These are phyloP conservation scores for Scophthalmus maximus DNA, from an alignment of 2,113 vertebrate species.

Conservation along the genomic window DNA sequence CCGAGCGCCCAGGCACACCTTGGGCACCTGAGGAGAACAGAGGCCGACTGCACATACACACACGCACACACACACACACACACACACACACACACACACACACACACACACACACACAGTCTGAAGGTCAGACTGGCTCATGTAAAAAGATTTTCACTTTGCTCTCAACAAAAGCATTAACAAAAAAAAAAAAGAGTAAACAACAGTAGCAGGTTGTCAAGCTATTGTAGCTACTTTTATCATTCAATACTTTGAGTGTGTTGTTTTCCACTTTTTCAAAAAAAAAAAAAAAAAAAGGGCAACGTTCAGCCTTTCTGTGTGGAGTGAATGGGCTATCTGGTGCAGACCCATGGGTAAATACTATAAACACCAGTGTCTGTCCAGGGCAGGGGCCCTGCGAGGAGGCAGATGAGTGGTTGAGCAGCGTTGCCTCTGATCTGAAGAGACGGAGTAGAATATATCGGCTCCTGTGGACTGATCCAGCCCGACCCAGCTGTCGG, in stretches of 20 bases:
- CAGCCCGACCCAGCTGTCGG: conserved; percentile 34
- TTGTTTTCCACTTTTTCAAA: conserved; percentile 21
- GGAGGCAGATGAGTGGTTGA: conserved; percentile 27
- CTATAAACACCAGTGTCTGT: conserved; percentile 5
- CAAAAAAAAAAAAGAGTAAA: conserved; percentile 21
- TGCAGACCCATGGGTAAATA: conserved; percentile 13
- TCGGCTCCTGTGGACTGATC: conserved; percentile 24
- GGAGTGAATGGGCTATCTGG: conserved; percentile 20
- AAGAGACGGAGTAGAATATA: conserved; percentile 48
- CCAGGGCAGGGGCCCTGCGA: conserved; percentile 16
- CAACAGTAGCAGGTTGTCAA: conserved; percentile 34
- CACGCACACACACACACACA: conserved; percentile 21
- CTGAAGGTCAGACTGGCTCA: conserved; percentile 56
- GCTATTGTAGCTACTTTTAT: conserved; percentile 35
- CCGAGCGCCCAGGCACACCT: conserved; percentile 88
- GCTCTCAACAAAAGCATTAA: conserved; percentile 43
- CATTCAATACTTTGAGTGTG: conserved; percentile 12
- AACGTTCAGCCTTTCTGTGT: conserved; percentile 1
- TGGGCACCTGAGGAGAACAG: conserved; percentile 80
- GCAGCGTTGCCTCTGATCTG: conserved; percentile 42
- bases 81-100: conserved; percentile 11
- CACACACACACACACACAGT: conserved; percentile 18
- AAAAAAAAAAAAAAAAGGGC: too few species aligned
- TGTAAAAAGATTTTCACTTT: conserved; percentile 56
- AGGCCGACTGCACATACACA: conserved; percentile 17